Conservation (phyloP, 2,113 vertebrate genomes). For the Danionella cerebrum region DNA sequence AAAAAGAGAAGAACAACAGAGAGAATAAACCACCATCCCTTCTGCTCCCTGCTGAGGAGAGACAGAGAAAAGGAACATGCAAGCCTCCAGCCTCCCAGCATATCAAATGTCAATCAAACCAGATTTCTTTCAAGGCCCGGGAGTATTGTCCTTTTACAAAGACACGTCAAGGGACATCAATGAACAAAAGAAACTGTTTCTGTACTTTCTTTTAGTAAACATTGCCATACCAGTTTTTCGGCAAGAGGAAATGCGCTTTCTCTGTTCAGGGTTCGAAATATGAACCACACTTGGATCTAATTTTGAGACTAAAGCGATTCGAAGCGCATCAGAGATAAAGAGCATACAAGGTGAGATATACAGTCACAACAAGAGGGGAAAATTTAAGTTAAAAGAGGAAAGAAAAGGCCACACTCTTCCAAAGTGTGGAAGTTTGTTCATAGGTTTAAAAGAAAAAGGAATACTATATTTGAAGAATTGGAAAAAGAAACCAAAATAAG, state of each 20-base stretch:
- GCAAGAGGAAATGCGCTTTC: neutral
- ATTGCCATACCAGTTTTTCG: neutral
- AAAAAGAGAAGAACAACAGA: neutral
- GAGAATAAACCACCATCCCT: neutral
- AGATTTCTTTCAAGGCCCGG: slow-evolving; percentile 3
- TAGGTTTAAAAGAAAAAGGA: too few species aligned
- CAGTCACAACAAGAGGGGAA: neutral
- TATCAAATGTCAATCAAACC: slow-evolving; percentile 11
- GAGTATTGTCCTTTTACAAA: neutral
- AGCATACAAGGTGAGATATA: neutral
- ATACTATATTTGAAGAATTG: too few species aligned
- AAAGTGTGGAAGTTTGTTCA: too few species aligned
- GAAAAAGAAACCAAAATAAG: too few species aligned
- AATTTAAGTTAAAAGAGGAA: neutral
- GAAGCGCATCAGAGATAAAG: neutral
- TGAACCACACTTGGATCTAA: neutral
- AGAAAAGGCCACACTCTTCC: neutral
- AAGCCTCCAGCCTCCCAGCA: neutral
- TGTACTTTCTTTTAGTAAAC: neutral
- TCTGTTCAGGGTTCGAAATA: neutral
- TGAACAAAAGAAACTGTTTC: neutral
- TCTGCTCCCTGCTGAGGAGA: neutral
- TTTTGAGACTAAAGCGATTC: neutral
- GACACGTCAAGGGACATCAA: neutral
- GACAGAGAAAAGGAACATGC: neutral